Evolutionary conservation across 2,113 vertebrate genomes (phyloP).

Genomic region (Anguilla japonica): DNA sequence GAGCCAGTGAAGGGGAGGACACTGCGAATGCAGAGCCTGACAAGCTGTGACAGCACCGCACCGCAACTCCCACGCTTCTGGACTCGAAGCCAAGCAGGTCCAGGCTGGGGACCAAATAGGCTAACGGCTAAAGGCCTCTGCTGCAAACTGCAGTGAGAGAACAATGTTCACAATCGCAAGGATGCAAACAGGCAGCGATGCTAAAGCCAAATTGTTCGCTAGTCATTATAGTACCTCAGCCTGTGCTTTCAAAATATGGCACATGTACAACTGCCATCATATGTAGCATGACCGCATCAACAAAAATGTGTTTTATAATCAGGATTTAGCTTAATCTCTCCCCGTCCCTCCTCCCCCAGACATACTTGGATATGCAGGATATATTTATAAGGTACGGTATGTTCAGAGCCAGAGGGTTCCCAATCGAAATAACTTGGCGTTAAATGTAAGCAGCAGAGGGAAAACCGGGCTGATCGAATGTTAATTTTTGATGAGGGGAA

Average conservation of each 20-base stretch:
- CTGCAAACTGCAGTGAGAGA: background rate
- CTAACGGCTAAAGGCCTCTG: background rate
- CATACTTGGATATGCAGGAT: no score
- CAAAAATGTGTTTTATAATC: no score
- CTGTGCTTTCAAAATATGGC: no score
- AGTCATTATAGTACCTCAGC: background rate
- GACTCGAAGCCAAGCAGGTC: background rate
- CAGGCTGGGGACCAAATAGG: background rate
- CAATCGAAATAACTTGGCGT: background rate
- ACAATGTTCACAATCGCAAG: background rate
- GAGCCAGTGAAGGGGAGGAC: background rate
- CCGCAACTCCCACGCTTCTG: background rate
- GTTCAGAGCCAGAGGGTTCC: background rate
- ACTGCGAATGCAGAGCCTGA: background rate
- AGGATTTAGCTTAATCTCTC: no score
- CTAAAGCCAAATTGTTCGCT: background rate
- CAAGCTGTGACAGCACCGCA: background rate
- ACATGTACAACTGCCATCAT: no score
- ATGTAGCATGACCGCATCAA: no score
- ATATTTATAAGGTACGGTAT: background rate
- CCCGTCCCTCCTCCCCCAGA: no score
- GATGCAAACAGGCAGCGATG: background rate
- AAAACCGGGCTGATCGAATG: background rate
- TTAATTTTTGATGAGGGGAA: background rate
- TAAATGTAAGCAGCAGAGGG: background rate